Evolutionary conservation across 1,140 invertebrate species (phyloP).

Genomic region (Atopsyche davidsoni): DNA sequence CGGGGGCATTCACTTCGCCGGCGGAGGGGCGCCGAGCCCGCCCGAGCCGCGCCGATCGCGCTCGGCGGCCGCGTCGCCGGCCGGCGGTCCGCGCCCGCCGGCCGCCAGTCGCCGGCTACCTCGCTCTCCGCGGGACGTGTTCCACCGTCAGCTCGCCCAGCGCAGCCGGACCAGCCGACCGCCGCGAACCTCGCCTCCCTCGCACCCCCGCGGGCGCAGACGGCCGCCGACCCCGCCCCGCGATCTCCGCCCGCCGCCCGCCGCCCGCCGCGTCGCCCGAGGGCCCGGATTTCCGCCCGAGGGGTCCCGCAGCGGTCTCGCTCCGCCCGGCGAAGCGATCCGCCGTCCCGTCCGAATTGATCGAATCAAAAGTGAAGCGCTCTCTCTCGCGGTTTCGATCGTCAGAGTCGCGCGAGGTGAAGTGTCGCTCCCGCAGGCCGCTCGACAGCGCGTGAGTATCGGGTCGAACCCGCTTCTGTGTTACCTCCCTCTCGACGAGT

Average conservation of each 20-base stretch:
- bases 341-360: conserved; percentile 15
- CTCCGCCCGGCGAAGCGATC: neutral
- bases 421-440: neutral
- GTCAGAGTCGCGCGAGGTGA: neutral
- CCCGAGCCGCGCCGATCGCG: conserved; percentile 18
- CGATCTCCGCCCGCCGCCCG: neutral
- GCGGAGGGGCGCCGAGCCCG: conserved; percentile 32
- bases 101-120: conserved; percentile 25
- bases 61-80: conserved; percentile 25
- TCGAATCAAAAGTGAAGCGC: conserved; percentile 13
- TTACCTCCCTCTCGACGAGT: too few species aligned
- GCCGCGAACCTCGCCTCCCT: neutral
- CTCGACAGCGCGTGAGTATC: neutral
- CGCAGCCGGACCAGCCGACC: neutral
- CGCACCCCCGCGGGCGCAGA: too few species aligned
- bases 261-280: neutral
- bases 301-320: conserved; percentile 4
- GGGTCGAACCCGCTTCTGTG: neutral
- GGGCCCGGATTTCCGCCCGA: neutral
- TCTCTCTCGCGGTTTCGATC: neutral
- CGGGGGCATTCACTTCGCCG: conserved; percentile 22
- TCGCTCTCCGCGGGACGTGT: conserved; percentile 17
- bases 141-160: too few species aligned
- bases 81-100: conserved; percentile 33
- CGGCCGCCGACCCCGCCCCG: neutral